Base-by-base conservation (phyloP, 1,140 invertebrate genomes). In the Polypedilum pembai region DNA sequence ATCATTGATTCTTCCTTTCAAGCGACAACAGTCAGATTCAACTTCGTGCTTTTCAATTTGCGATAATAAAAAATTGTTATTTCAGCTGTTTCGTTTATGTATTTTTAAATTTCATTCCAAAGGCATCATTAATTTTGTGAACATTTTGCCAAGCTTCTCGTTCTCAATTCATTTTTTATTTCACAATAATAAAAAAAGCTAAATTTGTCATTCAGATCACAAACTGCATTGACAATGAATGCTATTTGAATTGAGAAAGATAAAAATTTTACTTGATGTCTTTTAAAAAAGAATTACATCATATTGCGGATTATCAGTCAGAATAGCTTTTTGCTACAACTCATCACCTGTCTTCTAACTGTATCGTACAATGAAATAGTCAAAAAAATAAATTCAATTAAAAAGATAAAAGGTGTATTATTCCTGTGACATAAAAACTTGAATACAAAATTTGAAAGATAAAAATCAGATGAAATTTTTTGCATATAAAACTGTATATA, bases 31-130 rank as follows among this genome's bases (percentile, higher is more conserved):
- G 41, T 8, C 45, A 56, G 45, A n/a, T n/a, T n/a, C 45, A 56
- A 12, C 45, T 10, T 8, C 41, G 15, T 33, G 12, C 45, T n/a
- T 56, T 33, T 56, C 45, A 56, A 56, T 56, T 56, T 56, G n/a
- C 45, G 45, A 56, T 56, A 56, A 56, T 56, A 56, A 56, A 56
- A 56, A 56, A 56, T 56, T 56, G 45, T 56, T 56, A 56, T 56
- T 56, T 56, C 45, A 56, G 45, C 45, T 56, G 45, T 56, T 56
- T 56, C 45, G 45, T 33, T 33, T 33, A 33, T 33, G 24, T 56
- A 56, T 56, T 56, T 56, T 56, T 56, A 56, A 56, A 8, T 4
- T 56, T 56, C 45, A n/a, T 33, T 33, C 24, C 24, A 5, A 33
- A 56, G 45, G 45, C 45, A 56, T n/a, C 45, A 56, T 56, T 56